A percentile compares a stretch with the other conserved stretches of the same genome.
These are phyloP conservation scores for Tipula lateralis DNA, from an alignment of 2,888 invertebrate genomes.

Conservation along the genomic window DNA sequence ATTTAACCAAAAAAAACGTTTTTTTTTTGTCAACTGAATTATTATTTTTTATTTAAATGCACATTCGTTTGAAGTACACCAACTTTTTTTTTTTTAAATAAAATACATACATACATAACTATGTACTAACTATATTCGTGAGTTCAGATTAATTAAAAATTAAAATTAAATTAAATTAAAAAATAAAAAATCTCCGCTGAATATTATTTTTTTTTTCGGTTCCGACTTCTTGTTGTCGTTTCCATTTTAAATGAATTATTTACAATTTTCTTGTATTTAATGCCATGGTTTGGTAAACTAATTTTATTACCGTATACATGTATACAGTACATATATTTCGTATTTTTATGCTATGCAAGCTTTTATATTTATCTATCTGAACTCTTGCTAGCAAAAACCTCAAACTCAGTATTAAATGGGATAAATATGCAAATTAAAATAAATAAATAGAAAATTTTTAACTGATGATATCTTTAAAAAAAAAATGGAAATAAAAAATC, in stretches of 20 bases:
- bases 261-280: constrained; percentile 1
- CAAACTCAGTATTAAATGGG: neutral
- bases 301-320: neutral
- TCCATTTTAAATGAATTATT: neutral
- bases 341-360: neutral
- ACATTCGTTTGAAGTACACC: neutral
- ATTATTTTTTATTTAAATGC: neutral
- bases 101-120: neutral
- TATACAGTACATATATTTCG: neutral
- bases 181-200: neutral
- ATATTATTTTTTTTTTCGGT: neutral
- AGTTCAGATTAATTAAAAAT: neutral
- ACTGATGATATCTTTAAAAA: neutral
- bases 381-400: neutral
- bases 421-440: constrained; percentile 24
- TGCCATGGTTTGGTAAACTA: constrained; percentile 11
- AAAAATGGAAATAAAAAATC: neutral
- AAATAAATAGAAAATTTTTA: neutral
- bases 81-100: neutral
- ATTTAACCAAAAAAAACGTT: neutral
- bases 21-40: neutral
- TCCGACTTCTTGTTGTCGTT: neutral
- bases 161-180: neutral
- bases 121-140: neutral
- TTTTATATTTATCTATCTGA: constrained; percentile 11